Conservation (phyloP, 64 coral and sea anemone species). For the Platygyra sinensis region DNA sequence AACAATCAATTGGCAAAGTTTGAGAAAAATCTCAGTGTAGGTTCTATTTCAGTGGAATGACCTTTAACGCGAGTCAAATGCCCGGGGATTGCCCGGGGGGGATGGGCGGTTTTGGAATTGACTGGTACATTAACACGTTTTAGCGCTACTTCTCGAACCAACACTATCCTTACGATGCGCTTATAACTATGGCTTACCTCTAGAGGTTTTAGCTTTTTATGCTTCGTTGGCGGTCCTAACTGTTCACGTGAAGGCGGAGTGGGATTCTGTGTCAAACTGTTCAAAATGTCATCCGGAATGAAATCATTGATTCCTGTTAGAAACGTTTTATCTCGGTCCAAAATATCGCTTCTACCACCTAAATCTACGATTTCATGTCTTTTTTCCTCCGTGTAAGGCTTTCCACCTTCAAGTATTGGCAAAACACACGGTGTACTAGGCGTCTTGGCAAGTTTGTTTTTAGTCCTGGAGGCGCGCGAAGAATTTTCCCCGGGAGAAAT, state of each 20-base stretch:
- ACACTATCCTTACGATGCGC: neutral
- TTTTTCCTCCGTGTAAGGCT: slow-evolving; percentile 33
- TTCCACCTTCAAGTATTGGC: slow-evolving; percentile 78
- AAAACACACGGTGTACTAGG: slow-evolving; percentile 76
- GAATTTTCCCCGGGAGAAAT: slow-evolving; percentile 28
- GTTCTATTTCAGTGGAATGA: no score
- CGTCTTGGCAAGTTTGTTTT: slow-evolving; percentile 61
- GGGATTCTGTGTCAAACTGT: slow-evolving; percentile 89
- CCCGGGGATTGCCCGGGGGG: no score
- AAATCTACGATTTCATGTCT: neutral
- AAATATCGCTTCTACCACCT: slow-evolving; percentile 1
- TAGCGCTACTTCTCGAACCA: no score
- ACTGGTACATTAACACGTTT: no score
- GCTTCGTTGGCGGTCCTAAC: slow-evolving; percentile 74
- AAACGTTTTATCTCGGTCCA: slow-evolving; percentile 72
- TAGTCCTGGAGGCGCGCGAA: slow-evolving; percentile 32
- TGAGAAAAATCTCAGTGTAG: no score
- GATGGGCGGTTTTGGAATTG: no score
- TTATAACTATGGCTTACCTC: slow-evolving; percentile 52
- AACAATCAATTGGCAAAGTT: no score
- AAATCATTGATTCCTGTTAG: slow-evolving; percentile 89
- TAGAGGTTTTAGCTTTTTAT: slow-evolving; percentile 76
- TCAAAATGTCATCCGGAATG: slow-evolving; percentile 96
- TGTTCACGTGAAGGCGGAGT: slow-evolving; percentile 81
- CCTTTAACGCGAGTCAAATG: no score